Base-by-base conservation (phyloP, 2,113 vertebrate species). In the Ammodytes marinus region DNA sequence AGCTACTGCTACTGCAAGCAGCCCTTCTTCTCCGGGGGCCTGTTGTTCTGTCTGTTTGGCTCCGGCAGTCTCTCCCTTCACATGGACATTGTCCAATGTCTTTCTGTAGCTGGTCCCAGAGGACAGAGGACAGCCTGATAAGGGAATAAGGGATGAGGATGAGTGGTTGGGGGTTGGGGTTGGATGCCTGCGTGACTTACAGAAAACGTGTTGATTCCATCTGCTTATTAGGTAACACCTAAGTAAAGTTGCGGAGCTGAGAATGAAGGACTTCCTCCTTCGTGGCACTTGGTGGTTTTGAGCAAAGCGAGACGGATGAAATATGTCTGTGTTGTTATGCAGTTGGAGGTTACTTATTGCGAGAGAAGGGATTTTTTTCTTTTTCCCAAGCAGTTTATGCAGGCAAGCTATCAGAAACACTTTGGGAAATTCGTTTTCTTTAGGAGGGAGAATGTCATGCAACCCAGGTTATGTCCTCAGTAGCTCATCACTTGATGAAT, bases 1-100 rank as follows among this genome's bases (percentile, higher is more conserved):
- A 90, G 87, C 90, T 75, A 66, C 92, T 78, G 74, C 81, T 45
- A 39, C 55, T 64, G 82, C 49, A 19, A 75, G 84, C 52, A 75
- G 65, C 52, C 52, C 50, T 58, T 77, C 79, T 68, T 70, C 77
- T 64, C 80, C 83, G 80, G 27, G 27, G 27, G 61, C 40, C 59
- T 50, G 68, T 61, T 80, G 53, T 86, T 60, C 27, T 70, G 76
- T 86, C 77, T 82, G 39, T 79, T 77, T 75, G 83, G 78, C 86
- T 80, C 53, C 83, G 46, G 53, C 53, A 39, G 69, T 79, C 50
- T 77, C 63, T 82, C 65, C 54, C 6, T 82, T 39, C 55, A 52
- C 39, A n/a, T 80, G 69, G 88, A 89, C 37, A 84, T 46, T 17
- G 17, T 81, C 75, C 82, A 77, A 63, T 40, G 13, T 69, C 60